A percentile compares a stretch with the other conserved stretches of the same genome.
Evolutionary conservation across 2,113 vertebrate genomes (phyloP).

Genomic region (Triplophysa rosa): DNA sequence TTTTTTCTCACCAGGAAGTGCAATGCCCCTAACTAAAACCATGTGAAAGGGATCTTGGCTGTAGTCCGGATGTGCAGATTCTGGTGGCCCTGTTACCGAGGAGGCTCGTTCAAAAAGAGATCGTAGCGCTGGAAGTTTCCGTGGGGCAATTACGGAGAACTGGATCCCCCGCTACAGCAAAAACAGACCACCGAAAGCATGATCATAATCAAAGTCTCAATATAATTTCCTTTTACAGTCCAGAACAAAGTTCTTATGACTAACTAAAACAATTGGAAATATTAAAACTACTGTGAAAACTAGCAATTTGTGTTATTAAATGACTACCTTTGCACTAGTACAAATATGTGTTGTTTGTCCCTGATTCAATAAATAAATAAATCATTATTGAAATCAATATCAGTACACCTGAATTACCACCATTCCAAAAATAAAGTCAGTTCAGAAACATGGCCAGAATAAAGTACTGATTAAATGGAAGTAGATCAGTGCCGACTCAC

Average conservation of each 20-base stretch:
- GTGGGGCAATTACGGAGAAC: constrained; percentile 87
- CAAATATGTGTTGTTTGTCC: no score
- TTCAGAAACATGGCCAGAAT: no score
- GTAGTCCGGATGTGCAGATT: constrained; percentile 79
- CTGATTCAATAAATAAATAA: no score
- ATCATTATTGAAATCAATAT: no score
- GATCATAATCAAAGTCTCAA: background rate
- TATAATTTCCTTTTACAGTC: background rate
- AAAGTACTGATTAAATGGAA: background rate
- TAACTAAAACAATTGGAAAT: no score
- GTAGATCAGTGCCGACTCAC: constrained; percentile 65
- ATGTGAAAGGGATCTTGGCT: constrained; percentile 91
- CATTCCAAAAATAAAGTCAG: background rate
- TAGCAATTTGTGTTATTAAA: no score
- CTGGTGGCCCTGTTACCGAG: constrained; percentile 72
- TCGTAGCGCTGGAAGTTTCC: constrained; percentile 85
- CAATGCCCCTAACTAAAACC: constrained; percentile 87
- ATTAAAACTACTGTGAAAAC: no score
- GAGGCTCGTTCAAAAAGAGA: constrained; percentile 84
- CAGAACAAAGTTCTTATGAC: background rate
- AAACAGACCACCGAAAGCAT: background rate
- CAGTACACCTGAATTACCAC: no score
- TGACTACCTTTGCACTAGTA: no score
- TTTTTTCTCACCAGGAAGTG: constrained; percentile 79
- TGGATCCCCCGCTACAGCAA: constrained; percentile 82